Evolutionary conservation across 2,888 invertebrate genomes (phyloP).

Genomic region (Chalcosyrphus nemorum): DNA sequence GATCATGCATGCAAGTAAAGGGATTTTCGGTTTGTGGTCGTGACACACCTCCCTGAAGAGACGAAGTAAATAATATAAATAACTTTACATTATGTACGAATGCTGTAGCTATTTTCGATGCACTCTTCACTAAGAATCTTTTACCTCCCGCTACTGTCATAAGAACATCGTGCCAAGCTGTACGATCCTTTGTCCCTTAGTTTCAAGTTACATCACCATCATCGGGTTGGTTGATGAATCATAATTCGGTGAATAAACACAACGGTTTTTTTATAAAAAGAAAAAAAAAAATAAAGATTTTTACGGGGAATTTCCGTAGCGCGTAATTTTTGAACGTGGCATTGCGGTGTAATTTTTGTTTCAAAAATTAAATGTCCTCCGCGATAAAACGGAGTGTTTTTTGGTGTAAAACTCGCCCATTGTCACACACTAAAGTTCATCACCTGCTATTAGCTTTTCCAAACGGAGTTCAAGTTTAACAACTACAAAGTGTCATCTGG

Average conservation of each 20-base stretch:
- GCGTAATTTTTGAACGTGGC: constrained; percentile 8
- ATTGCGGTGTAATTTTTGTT: constrained; percentile 29
- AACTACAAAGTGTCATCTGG: constrained; percentile 32
- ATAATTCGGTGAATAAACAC: constrained; percentile 44
- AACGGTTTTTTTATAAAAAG: constrained; percentile 38
- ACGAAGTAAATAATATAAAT: constrained; percentile 20
- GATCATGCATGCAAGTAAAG: constrained; percentile 49
- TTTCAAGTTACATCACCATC: constrained; percentile 40
- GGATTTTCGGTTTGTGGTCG: constrained; percentile 45
- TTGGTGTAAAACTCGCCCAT: constrained; percentile 21
- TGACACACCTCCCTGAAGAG: constrained; percentile 57
- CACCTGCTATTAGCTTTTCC: constrained; percentile 46
- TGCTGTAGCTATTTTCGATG: constrained; percentile 52
- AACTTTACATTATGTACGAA: neutral
- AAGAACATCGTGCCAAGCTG: constrained; percentile 26
- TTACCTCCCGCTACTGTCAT: constrained; percentile 58
- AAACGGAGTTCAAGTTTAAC: constrained; percentile 50
- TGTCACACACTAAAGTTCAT: constrained; percentile 39
- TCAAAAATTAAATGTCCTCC: constrained; percentile 49
- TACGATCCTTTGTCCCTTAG: constrained; percentile 46
- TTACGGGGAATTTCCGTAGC: constrained; percentile 40
- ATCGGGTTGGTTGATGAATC: constrained; percentile 35
- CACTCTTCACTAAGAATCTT: constrained; percentile 13
- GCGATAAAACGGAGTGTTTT: constrained; percentile 11
- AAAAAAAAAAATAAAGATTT: neutral